Evolutionary conservation across 2,113 vertebrate species (phyloP), one percentile per base, ranked within the genome.

Genomic region (Circaetus gallicus): DNA sequence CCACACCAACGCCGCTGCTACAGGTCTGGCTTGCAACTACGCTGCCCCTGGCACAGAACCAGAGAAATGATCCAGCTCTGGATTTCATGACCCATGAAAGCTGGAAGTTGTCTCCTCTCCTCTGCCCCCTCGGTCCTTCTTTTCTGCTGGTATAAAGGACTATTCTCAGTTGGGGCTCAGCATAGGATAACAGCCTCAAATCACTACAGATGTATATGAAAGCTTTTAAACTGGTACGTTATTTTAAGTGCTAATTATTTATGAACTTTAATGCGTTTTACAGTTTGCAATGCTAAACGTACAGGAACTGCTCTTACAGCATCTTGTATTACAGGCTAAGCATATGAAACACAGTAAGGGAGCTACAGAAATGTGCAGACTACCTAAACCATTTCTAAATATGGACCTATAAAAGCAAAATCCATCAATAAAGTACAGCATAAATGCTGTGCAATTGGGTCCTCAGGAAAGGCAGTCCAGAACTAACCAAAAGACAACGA

Each of bases 391-490:
- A 26, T 34, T 72, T 61, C 70, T 86, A 82, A 87, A 50, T 15
- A 56, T 1, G 10, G 43, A 29, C 13, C 52, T 82, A 49, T 0
- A 5, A 59, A 74, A 11, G 34, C n/a, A 49, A 61, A 82, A 80
- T 36, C 56, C n/a, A 22, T 26, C 58, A 31, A 7, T 13, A 28
- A 28, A 47, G 26, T 21, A 13, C 22, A 80, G 49, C 45, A 26
- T 0, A 15, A 69, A 18, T 1, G 2, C n/a, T 2, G 18, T 29
- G 26, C 43, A 21, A 16, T 0, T 0, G 0, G 42, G 32, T 24
- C 47, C 45, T 61, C 2, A 4, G 49, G 21, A 90, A 62, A 47
- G 52, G 76, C 31, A 53, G 17, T 15, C 50, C 2, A 3, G 58
- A 43, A 53, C 40, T 21, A 61, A 18, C 19, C 43, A 36, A 42